A percentile compares a stretch with the other conserved stretches of the same genome.
phyloP scores from a whole-genome alignment of 2,113 vertebrate species.

The Ictalurus punctatus region DNA sequence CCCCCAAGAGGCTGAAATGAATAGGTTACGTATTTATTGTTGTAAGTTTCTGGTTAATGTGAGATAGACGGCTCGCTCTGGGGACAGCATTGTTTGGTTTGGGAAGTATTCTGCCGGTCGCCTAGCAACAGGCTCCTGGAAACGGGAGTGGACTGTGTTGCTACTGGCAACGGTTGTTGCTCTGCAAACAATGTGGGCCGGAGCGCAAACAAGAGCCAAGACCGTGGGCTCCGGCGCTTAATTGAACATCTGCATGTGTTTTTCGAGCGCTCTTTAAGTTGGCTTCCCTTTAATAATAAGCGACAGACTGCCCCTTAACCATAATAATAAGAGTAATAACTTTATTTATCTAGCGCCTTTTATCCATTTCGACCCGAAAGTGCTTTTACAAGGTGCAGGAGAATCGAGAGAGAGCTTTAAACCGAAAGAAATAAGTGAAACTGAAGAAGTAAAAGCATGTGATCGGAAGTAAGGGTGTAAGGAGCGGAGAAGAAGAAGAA shows the following conservation, averaged over 20 bases:
- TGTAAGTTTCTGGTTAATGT: slow-evolving; percentile 85
- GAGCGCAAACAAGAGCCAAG: slow-evolving; percentile 82
- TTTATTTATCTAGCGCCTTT: slow-evolving; percentile 15
- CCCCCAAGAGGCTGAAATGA: slow-evolving; percentile 75
- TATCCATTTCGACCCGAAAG: neutral
- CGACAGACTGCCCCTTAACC: slow-evolving; percentile 59
- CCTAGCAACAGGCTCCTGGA: slow-evolving; percentile 88
- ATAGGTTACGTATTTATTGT: slow-evolving; percentile 88
- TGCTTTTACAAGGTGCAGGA: neutral
- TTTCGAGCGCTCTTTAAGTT: slow-evolving; percentile 72
- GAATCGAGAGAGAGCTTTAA: neutral
- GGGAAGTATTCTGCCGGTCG: slow-evolving; percentile 90
- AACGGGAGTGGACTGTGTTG: slow-evolving; percentile 87
- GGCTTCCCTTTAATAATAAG: slow-evolving; percentile 58
- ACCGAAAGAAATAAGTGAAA: neutral
- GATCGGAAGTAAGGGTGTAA: neutral
- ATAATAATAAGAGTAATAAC: slow-evolving; percentile 47
- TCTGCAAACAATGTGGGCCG: slow-evolving; percentile 90
- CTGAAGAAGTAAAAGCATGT: neutral
- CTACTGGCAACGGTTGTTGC: slow-evolving; percentile 92
- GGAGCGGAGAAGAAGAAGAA: neutral
- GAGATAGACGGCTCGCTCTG: slow-evolving; percentile 81
- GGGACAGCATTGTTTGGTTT: slow-evolving; percentile 97
- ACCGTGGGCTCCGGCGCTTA: slow-evolving; percentile 77
- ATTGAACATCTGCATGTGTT: slow-evolving; percentile 92